Base-by-base conservation (phyloP, 1,140 invertebrate genomes). In the Drosophila ananassae region DNA sequence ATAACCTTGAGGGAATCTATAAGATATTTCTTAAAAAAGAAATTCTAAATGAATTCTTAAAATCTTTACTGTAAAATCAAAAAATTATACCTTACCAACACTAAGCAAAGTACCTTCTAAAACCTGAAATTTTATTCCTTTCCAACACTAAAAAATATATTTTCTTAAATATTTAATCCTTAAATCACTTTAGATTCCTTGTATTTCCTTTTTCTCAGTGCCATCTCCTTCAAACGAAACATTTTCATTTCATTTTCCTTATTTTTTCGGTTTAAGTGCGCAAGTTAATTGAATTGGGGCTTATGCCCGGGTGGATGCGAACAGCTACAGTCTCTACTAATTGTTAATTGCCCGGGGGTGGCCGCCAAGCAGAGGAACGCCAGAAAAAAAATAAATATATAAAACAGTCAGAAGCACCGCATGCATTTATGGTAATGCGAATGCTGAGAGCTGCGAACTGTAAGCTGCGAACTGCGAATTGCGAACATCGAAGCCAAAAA, bases 201-300 rank as follows among this genome's bases (percentile, higher is more conserved):
- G 5, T 5, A 47, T 9, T 47, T 22, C 2, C 17, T 56, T 59
- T 47, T 24, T 5, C 13, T 10, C 37, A 25, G 22, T 66, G 63
- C 12, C 28, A 1, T 13, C 10, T 12, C 30, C 24, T 54, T 47
- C 30, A 44, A 68, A 50, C 3, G 32, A 48, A 50, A 68, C 7
- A 51, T 61, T 25, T 24, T 44, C 30, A n/a, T 32, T 47, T 37
- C 53, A 47, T 53, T 58, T 32, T n/a, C 25, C 25, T 37, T 51
- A 47, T 47, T 53, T 61, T 28, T 73, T 66, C 41, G 28, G 46
- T 61, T 76, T 75, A 76, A 76, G 62, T 75, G 62, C 28, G 73
- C 72, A 75, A 76, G 72, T 75, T 76, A 76, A 76, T 76, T 76
- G 73, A 76, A 76, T 76, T 76, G 72, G 48, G 28, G 67, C 71